These are phyloP conservation scores for Eleutherodactylus coqui DNA, from an alignment of 2,797 vertebrate genomes.

Conservation along the genomic window DNA sequence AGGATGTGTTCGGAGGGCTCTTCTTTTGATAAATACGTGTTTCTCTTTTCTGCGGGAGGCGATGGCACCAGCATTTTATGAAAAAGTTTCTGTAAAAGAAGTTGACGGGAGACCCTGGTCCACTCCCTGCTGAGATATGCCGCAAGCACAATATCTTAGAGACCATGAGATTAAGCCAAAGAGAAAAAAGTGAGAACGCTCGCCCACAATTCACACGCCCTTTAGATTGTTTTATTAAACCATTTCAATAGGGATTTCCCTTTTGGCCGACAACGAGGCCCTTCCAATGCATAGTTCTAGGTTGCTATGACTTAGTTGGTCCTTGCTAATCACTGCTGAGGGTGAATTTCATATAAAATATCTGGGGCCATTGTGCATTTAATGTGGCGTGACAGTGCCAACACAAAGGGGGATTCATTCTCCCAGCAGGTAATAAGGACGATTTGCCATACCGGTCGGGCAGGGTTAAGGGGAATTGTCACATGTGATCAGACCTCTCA, in stretches of 20 bases:
- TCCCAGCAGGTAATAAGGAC: constrained; percentile 95
- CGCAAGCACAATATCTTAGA: constrained; percentile 94
- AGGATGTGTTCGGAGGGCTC: constrained; percentile 85
- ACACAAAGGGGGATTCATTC: constrained; percentile 95
- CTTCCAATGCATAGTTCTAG: constrained; percentile 95
- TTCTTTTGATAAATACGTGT: constrained; percentile 88
- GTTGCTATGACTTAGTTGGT: constrained; percentile 99
- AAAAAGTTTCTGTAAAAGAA: constrained; percentile 89
- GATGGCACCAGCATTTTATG: constrained; percentile 92
- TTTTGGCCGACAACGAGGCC: constrained; percentile 89
- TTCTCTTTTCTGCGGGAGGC: constrained; percentile 85
- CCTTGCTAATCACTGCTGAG: constrained; percentile 97
- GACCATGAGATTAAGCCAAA: constrained; percentile 97
- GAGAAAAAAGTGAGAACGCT: constrained; percentile 96
- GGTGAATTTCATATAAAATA: constrained; percentile 99
- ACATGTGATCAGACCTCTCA: constrained; percentile 75
- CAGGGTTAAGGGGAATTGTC: constrained; percentile 78
- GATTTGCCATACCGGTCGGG: constrained; percentile 85
- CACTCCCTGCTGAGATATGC: constrained; percentile 87
- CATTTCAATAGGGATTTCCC: constrained; percentile 98
- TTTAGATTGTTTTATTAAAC: constrained; percentile 98
- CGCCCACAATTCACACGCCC: constrained; percentile 99
- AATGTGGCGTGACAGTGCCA: constrained; percentile 93
- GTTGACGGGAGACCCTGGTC: constrained; percentile 92
- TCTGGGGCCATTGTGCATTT: constrained; percentile 90